phyloP scores from a whole-genome alignment of 1,140 invertebrate genomes.

The Meloidogyne hapla region DNA sequence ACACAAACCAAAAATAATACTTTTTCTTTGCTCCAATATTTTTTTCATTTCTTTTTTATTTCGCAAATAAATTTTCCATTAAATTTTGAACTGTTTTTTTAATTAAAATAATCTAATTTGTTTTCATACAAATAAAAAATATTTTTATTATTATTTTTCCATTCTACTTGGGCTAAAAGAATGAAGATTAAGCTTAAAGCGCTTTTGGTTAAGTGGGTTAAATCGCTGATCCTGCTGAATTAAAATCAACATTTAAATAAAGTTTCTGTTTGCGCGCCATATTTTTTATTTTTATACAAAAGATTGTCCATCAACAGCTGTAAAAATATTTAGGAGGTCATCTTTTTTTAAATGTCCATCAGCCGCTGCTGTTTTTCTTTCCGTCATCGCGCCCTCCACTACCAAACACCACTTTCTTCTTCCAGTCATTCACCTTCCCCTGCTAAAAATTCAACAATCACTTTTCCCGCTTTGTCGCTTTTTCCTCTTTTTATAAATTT shows the following conservation, averaged over 20 bases:
- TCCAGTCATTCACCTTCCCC: background rate
- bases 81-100: constrained; percentile 7
- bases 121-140: background rate
- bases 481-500: background rate
- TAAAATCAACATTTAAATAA: no score
- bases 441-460: background rate
- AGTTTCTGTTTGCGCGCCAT: background rate
- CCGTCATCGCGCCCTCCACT: background rate
- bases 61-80: background rate
- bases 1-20: background rate
- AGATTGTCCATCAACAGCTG: background rate
- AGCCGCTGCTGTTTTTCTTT: constrained; percentile 4
- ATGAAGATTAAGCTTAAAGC: no score
- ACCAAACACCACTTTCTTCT: background rate
- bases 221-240: no score
- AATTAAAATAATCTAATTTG: background rate
- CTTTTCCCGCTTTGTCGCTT: constrained; percentile 5
- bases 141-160: no score
- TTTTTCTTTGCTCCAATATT: background rate
- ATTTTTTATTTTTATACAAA: constrained; percentile 4
- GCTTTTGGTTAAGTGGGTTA: no score
- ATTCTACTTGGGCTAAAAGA: no score
- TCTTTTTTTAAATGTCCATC: constrained; percentile 4
- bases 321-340: background rate
- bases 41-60: background rate